These are phyloP conservation scores for Danio albolineatus DNA, from an alignment of 2,797 vertebrate species.

Conservation along the genomic window DNA sequence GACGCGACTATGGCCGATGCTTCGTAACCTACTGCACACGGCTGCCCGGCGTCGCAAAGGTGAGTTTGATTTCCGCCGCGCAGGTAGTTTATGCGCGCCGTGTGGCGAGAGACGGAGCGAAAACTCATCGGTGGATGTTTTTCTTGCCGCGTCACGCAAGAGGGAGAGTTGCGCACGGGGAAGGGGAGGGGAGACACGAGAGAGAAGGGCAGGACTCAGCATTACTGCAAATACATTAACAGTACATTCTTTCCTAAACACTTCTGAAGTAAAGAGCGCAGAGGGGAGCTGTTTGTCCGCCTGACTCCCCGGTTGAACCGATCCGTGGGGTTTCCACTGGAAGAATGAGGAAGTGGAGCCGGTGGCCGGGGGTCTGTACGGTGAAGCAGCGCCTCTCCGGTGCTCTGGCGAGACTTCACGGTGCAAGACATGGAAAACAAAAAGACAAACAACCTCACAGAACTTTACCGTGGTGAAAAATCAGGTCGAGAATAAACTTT, in stretches of 20 bases:
- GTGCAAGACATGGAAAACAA: conserved; percentile 50
- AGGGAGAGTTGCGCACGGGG: conserved; percentile 60
- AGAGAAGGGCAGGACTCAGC: conserved; percentile 34
- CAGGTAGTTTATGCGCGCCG: conserved; percentile 44
- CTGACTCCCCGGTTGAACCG: conserved; percentile 63
- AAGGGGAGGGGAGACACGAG: conserved; percentile 45
- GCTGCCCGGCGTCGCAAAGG: conserved; percentile 69
- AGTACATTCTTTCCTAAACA: conserved; percentile 5
- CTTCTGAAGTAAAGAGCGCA: conserved; percentile 5
- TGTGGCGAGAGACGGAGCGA: conserved; percentile 43
- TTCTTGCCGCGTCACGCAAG: conserved; percentile 64
- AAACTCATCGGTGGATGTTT: conserved; percentile 63
- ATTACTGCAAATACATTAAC: neutral
- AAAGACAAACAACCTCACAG: conserved; percentile 2
- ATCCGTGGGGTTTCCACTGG: conserved; percentile 73
- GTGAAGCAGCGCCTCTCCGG: conserved; percentile 63
- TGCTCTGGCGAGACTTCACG: conserved; percentile 55
- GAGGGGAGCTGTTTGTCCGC: conserved; percentile 1
- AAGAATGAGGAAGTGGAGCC: conserved; percentile 82
- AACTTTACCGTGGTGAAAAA: neutral
- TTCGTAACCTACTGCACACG: conserved; percentile 44
- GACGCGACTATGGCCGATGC: conserved; percentile 67
- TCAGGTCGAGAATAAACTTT: neutral
- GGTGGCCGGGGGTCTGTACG: conserved; percentile 50
- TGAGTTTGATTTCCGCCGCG: conserved; percentile 64